phyloP scores from a whole-genome alignment of 2,113 vertebrate genomes.

The Pholis gunnellus region DNA sequence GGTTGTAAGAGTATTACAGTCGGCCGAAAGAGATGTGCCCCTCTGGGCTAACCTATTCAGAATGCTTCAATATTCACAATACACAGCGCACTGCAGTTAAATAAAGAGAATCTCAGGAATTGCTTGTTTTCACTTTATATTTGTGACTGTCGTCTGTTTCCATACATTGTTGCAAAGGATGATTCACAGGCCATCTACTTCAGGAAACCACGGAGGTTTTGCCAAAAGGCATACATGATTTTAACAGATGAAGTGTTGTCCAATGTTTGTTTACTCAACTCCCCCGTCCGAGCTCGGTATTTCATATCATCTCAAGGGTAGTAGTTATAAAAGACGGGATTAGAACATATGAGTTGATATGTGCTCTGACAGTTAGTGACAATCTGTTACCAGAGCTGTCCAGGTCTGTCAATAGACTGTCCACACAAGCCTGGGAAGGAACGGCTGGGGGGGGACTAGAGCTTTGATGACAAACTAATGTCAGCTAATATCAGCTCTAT shows the following conservation, averaged over 20 bases:
- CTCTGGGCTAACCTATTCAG: conserved; percentile 50
- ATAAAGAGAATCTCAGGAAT: conserved; percentile 43
- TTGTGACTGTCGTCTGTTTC: conserved; percentile 28
- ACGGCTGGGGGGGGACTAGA: neutral
- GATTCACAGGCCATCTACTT: conserved; percentile 60
- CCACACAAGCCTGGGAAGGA: conserved; percentile 22
- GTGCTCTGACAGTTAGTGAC: conserved; percentile 51
- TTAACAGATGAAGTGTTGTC: conserved; percentile 28
- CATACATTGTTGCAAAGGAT: conserved; percentile 37
- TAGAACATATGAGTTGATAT: conserved; percentile 39
- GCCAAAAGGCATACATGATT: conserved; percentile 35
- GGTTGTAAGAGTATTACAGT: conserved; percentile 52
- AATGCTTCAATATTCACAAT: conserved; percentile 60
- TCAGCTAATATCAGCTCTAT: conserved; percentile 73
- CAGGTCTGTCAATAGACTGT: conserved; percentile 51
- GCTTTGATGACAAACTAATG: conserved; percentile 74
- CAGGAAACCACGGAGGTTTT: conserved; percentile 70
- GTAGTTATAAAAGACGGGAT: conserved; percentile 31
- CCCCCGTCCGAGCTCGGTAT: conserved; percentile 11
- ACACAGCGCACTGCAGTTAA: conserved; percentile 37
- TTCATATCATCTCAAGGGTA: conserved; percentile 25
- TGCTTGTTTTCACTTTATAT: conserved; percentile 39
- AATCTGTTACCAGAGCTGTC: conserved; percentile 51
- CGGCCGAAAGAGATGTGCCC: conserved; percentile 61
- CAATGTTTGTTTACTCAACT: conserved; percentile 45